A percentile compares a stretch with the other conserved stretches of the same genome.
phyloP scores from a whole-genome alignment of 2,888 invertebrate genomes.

The Heliconius ismenius region DNA sequence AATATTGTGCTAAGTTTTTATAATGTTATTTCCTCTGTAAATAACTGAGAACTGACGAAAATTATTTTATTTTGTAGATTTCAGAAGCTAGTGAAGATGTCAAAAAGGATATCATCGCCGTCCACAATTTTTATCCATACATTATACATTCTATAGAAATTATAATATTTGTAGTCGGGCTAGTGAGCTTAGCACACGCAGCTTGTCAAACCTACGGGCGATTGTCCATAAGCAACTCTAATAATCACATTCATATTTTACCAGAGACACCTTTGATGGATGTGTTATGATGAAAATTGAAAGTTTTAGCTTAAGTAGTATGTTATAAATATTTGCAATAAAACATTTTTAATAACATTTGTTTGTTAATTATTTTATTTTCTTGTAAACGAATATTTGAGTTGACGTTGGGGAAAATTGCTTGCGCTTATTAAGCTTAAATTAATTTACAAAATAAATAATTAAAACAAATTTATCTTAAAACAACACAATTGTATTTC shows the following conservation, averaged over 20 bases:
- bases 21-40: too few species aligned
- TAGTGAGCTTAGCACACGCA: constrained; percentile 48
- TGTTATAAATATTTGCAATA: neutral
- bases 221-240: constrained; percentile 42
- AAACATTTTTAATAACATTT: neutral
- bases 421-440: neutral
- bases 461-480: neutral
- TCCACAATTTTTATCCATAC: constrained; percentile 55
- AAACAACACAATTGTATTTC: neutral
- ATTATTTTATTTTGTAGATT: constrained; percentile 51
- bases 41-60: too few species aligned
- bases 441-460: neutral
- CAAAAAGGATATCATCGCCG: constrained; percentile 50
- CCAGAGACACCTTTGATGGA: neutral
- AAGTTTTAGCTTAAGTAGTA: neutral
- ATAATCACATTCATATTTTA: neutral
- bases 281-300: neutral
- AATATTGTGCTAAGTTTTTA: too few species aligned
- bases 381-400: neutral
- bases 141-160: constrained; percentile 49
- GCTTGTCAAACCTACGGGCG: constrained; percentile 44
- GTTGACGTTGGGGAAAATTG: neutral
- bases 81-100: constrained; percentile 55
- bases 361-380: neutral
- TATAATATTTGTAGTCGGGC: constrained; percentile 46